Conservation (phyloP, 2,113 vertebrate species). For the Thryonomys swinderianus region DNA sequence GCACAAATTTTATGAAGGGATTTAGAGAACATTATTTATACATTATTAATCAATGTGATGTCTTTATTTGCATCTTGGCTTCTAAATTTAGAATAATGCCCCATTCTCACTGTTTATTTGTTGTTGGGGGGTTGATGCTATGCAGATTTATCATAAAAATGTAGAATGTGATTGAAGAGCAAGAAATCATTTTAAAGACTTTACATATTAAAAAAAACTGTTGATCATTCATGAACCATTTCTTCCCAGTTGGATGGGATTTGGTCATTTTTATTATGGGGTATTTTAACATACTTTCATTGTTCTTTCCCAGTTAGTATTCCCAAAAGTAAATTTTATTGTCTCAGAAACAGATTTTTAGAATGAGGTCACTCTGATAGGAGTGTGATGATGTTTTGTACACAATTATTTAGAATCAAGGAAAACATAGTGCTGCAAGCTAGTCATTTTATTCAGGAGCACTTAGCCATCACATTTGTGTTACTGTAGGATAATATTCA, state of each 20-base stretch:
- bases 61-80: slow-evolving; percentile 40
- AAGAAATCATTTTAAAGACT: slow-evolving; percentile 20
- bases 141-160: neutral
- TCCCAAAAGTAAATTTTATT: neutral
- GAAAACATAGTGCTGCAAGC: neutral
- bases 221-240: neutral
- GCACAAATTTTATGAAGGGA: neutral
- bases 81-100: neutral
- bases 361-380: neutral
- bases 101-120: neutral
- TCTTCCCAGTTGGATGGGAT: neutral
- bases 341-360: slow-evolving; percentile 43
- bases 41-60: neutral
- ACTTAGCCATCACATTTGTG: neutral
- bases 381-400: neutral
- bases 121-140: neutral
- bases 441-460: neutral
- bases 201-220: neutral
- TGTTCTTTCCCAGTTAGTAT: slow-evolving; percentile 35
- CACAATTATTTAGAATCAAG: neutral
- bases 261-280: slow-evolving; percentile 11
- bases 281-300: neutral
- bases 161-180: neutral
- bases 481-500: neutral
- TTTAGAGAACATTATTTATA: neutral